These are phyloP conservation scores for Pseudorasbora parva DNA, from an alignment of 2,113 vertebrate species.

Conservation along the genomic window DNA sequence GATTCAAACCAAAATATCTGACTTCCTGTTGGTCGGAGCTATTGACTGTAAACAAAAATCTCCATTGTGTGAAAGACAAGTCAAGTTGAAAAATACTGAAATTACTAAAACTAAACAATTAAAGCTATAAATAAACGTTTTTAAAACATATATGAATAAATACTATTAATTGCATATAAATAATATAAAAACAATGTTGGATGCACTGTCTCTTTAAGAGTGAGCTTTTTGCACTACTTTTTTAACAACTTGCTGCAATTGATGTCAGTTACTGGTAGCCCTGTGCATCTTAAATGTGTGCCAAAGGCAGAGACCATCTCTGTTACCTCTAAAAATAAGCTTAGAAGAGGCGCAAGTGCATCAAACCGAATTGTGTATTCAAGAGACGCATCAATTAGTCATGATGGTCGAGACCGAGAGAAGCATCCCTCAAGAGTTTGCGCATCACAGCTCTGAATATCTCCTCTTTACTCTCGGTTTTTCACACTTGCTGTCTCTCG, in stretches of 20 bases:
- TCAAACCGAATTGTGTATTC: slow-evolving; percentile 51
- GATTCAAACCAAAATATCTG: too few relatives aligned
- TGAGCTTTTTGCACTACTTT: slow-evolving; percentile 10
- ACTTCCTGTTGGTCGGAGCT: too few relatives aligned
- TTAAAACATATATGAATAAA: neutral
- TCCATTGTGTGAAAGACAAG: too few relatives aligned
- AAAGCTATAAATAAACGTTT: neutral
- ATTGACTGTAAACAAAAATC: too few relatives aligned
- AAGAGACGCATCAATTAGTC: slow-evolving; percentile 51
- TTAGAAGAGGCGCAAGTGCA: slow-evolving; percentile 34
- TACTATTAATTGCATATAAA: neutral
- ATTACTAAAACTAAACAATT: neutral
- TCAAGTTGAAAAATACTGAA: neutral
- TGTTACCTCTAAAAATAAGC: slow-evolving; percentile 45
- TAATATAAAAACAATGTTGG: neutral
- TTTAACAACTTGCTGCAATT: slow-evolving; percentile 14
- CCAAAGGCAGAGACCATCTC: slow-evolving; percentile 12
- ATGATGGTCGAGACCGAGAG: slow-evolving; percentile 49
- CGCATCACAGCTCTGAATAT: neutral
- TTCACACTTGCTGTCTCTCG: slow-evolving; percentile 36
- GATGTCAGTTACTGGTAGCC: neutral
- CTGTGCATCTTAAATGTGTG: slow-evolving; percentile 2
- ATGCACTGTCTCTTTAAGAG: neutral
- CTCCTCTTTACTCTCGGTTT: slow-evolving; percentile 9
- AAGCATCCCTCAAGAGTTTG: slow-evolving; percentile 35